Percentiles rank a stretch among this genome's conserved stretches.
Evolutionary conservation across 2,797 vertebrate genomes (phyloP).

Genomic region (Ispidina lecontei): DNA sequence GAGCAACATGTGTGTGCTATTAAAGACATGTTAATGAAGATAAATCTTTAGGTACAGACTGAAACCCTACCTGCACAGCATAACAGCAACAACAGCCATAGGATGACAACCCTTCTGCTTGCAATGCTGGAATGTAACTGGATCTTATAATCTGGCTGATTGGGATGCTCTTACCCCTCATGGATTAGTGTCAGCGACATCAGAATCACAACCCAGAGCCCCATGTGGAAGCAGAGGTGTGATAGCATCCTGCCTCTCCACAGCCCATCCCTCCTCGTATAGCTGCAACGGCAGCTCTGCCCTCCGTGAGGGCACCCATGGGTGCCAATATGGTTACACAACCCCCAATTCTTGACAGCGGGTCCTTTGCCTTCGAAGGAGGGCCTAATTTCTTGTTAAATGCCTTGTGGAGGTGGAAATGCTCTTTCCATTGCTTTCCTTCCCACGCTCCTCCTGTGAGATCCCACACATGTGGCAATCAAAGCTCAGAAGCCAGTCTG

Average conservation of each 20-base stretch:
- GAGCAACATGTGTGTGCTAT: background rate
- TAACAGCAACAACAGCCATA: background rate
- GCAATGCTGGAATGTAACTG: background rate
- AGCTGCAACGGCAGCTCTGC: background rate
- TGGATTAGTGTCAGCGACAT: accelerated
- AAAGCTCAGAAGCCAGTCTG: background rate
- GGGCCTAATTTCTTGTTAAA: background rate
- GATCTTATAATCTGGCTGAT: background rate
- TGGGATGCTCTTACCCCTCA: background rate
- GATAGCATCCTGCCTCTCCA: background rate
- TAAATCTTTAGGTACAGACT: background rate
- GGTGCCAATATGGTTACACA: background rate
- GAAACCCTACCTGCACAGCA: background rate
- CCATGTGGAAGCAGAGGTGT: accelerated
- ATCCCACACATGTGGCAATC: conserved; percentile 55
- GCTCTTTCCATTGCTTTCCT: background rate
- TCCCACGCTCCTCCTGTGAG: conserved; percentile 52
- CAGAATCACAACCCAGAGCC: background rate
- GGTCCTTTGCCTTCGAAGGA: background rate
- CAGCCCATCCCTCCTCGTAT: accelerated
- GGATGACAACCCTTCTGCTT: background rate
- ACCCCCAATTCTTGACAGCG: background rate
- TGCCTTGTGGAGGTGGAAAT: conserved; percentile 31
- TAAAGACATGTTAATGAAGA: background rate
- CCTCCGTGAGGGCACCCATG: accelerated